Base-by-base conservation (phyloP, 2,797 vertebrate genomes). In the Silurus aristotelis region DNA sequence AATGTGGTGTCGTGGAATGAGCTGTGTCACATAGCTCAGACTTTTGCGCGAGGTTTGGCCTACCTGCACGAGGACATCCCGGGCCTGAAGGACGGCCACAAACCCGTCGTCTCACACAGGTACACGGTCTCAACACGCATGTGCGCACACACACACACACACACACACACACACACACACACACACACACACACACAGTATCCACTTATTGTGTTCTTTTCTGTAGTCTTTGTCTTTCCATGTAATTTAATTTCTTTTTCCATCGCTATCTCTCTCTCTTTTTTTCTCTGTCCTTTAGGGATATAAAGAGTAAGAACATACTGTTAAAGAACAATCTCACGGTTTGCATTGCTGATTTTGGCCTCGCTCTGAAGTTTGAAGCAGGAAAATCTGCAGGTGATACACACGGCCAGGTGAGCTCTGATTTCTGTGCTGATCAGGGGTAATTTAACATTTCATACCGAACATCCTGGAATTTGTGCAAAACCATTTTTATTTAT, bases 291-390 rank as follows among this genome's bases (percentile, higher is more conserved):
- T 72, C 17, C 46, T 38, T 85, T 89, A 99, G 98, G 96, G 98
- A 99, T 92, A 98, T 99, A 88, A 99, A 99, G 93, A 99, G 96
- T 92, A 99, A 99, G 95, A 99, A 99, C 0, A 96, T 99, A 83
- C 94, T 99, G 87, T 86, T 99, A 94, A 99, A 99, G 94, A 97
- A 89, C 63, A 97, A 98, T 88, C 94, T 99, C 89, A 97, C 97
- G 0, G 97, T 96, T 88, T 99, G 97, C 89, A 94, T 99, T 68
- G 98, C 97, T 71, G 98, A 99, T 92, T 99, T 99, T 1, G 98
- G 98, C 79, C 95, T 99, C 64, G 98, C 98, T 0, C 94, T 99
- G 87, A 97, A 97, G 93, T 99, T 99, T 88, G 98, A 99, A 91
- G 97, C 98, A 56, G 98, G 98, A 5, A 98, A 98, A 90, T 99